phyloP scores from a whole-genome alignment of 2,888 invertebrate genomes.

The Leistus spinibarbis region DNA sequence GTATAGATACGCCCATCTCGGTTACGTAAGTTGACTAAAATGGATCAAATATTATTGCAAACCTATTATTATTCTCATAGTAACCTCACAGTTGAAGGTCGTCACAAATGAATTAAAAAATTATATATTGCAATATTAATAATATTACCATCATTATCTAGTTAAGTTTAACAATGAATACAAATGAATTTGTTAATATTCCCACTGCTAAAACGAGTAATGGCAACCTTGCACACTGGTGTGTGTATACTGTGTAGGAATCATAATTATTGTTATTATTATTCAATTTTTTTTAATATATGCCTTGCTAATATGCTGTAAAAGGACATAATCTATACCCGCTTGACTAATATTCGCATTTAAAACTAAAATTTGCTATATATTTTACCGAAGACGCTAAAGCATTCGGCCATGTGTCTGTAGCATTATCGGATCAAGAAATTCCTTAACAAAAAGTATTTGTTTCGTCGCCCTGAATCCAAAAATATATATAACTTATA shows the following conservation, averaged over 20 bases:
- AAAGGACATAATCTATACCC: too few species aligned
- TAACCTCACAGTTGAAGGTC: neutral
- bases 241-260: neutral
- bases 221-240: neutral
- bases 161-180: neutral
- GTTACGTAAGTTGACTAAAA: neutral
- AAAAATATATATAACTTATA: too few species aligned
- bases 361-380: too few species aligned
- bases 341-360: too few species aligned
- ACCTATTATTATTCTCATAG: too few species aligned
- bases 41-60: neutral
- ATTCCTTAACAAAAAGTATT: too few species aligned
- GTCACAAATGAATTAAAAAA: neutral
- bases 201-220: neutral
- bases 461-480: too few species aligned
- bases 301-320: neutral
- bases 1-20: neutral
- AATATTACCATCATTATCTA: neutral
- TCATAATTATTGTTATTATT: neutral
- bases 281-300: neutral
- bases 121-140: neutral
- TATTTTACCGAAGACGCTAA: too few species aligned
- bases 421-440: too few species aligned
- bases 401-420: too few species aligned
- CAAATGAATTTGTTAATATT: neutral